Conservation (phyloP, 1,140 invertebrate genomes). For the Penaeus indicus region DNA sequence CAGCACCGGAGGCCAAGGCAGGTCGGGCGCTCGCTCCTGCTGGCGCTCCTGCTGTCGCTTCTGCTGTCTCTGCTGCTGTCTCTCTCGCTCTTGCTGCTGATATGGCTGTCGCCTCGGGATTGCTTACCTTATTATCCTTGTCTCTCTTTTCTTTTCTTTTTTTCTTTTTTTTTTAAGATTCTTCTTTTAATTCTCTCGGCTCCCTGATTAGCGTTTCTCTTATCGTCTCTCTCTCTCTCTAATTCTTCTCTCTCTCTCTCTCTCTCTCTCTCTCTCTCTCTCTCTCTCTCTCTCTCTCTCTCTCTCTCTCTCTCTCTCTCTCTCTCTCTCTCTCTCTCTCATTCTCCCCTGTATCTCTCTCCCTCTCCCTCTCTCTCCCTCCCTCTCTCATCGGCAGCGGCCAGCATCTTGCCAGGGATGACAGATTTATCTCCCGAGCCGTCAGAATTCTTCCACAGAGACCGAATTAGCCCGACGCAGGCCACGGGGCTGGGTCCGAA, state of each 20-base stretch:
- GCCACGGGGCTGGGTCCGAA: too few relatives aligned
- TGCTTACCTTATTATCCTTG: too few relatives aligned
- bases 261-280: conserved; percentile 1
- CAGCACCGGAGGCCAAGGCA: too few relatives aligned
- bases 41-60: background rate
- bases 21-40: too few relatives aligned
- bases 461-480: too few relatives aligned
- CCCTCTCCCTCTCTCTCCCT: background rate
- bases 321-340: background rate
- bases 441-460: too few relatives aligned
- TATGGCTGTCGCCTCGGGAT: too few relatives aligned
- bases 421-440: too few relatives aligned
- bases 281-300: background rate
- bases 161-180: too few relatives aligned
- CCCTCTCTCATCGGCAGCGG: background rate
- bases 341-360: background rate
- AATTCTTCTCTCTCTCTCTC: conserved; percentile 2
- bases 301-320: conserved; percentile 18
- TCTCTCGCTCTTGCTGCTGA: background rate
- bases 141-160: too few relatives aligned
- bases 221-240: background rate
- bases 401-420: too few relatives aligned
- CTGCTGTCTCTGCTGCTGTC: background rate
- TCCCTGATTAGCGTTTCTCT: background rate
- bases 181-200: too few relatives aligned